Percentiles rank a stretch among this genome's conserved stretches.
Conservation (phyloP, 2,797 vertebrate genomes). For the Rhinichthys osculus region DNA sequence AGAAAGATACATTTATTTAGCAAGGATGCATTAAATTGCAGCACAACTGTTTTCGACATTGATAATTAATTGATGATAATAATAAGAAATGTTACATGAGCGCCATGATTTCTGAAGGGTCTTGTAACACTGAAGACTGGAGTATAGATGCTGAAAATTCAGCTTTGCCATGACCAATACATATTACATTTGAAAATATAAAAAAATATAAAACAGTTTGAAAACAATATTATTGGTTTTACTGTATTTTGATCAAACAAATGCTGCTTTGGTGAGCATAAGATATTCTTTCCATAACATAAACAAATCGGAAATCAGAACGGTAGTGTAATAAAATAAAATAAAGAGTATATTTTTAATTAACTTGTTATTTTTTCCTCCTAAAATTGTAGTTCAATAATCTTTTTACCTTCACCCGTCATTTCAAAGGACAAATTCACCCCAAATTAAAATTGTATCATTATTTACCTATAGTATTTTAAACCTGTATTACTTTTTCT, state of each 20-base stretch:
- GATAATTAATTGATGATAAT: no score
- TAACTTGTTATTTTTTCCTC: neutral
- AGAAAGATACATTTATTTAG: neutral
- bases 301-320: neutral
- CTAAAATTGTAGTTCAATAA: no score
- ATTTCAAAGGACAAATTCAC: neutral
- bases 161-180: neutral
- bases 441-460: neutral
- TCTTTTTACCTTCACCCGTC: neutral
- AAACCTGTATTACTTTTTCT: neutral
- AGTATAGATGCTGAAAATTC: neutral
- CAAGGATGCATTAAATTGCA: neutral
- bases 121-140: neutral
- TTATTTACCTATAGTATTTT: neutral
- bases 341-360: neutral
- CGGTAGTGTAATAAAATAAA: neutral
- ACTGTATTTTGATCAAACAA: neutral
- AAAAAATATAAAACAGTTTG: neutral
- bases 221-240: neutral
- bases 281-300: neutral
- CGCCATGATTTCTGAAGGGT: neutral
- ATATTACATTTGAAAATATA: neutral
- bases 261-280: neutral
- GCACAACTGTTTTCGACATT: neutral
- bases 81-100: neutral